phyloP scores from a whole-genome alignment of 1,140 invertebrate genomes.

The Eumaeus atala region DNA sequence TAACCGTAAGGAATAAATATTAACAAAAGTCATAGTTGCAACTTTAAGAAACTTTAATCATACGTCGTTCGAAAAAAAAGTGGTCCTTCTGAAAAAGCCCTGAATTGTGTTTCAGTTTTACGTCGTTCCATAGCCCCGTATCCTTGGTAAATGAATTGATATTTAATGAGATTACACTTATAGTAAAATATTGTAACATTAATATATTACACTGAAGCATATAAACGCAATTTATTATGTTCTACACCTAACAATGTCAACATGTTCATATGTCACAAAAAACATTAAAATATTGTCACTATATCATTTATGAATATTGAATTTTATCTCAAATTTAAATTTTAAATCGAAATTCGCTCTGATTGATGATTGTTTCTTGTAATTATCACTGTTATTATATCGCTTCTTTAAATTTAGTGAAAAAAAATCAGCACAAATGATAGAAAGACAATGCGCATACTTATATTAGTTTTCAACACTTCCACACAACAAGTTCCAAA shows the following conservation, averaged over 20 bases:
- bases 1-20: too few relatives aligned
- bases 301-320: not conserved
- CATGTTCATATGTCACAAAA: slow-evolving; percentile 32
- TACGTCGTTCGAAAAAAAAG: too few relatives aligned
- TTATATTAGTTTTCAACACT: slow-evolving; percentile 47
- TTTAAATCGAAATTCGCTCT: too few relatives aligned
- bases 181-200: slow-evolving; percentile 7
- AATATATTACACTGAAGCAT: slow-evolving; percentile 12
- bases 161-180: slow-evolving; percentile 9
- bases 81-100: not conserved
- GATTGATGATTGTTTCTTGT: too few relatives aligned
- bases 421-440: not conserved
- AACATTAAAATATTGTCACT: slow-evolving; percentile 5
- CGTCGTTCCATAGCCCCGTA: not conserved
- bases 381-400: too few relatives aligned
- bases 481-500: slow-evolving; percentile 38
- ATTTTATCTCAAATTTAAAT: not conserved
- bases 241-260: slow-evolving; percentile 49
- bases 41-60: too few relatives aligned
- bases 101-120: not conserved
- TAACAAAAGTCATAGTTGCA: too few relatives aligned
- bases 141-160: not conserved
- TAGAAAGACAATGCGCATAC: not conserved
- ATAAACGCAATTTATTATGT: slow-evolving; percentile 2
- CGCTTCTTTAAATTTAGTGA: too few relatives aligned